These are phyloP conservation scores for Frankliniella intonsa DNA, from an alignment of 2,888 invertebrate species.

Conservation along the genomic window DNA sequence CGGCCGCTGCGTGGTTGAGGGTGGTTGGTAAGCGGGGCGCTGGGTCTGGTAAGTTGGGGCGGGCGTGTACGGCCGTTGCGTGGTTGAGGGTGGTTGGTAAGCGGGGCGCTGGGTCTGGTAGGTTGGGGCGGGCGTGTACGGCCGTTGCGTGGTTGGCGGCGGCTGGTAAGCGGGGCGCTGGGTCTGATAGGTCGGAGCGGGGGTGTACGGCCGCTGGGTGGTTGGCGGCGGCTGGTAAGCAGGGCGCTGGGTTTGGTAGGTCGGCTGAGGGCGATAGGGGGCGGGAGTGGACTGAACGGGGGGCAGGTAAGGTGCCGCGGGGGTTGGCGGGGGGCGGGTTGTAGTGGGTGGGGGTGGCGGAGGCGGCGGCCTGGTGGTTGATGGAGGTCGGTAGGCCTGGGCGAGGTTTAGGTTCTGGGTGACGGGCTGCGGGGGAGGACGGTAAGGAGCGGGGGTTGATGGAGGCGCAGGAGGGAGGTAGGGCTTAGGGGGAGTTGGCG, in stretches of 20 bases:
- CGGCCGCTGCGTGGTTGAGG: background rate
- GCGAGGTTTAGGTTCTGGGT: background rate
- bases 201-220: background rate
- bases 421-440: background rate
- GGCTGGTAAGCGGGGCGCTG: slow-evolving; percentile 1
- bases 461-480: background rate
- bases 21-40: background rate
- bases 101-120: background rate
- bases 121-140: background rate
- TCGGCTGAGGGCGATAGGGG: background rate
- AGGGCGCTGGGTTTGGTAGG: background rate
- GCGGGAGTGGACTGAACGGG: background rate
- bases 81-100: background rate
- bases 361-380: background rate
- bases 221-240: background rate
- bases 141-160: background rate
- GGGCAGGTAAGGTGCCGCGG: background rate
- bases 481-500: background rate
- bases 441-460: background rate
- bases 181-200: background rate
- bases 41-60: background rate
- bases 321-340: background rate
- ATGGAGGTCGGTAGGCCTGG: background rate
- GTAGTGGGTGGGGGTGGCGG: background rate
- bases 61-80: background rate